phyloP scores from a whole-genome alignment of 2,888 invertebrate species.

The Ryuthela nishihirai region DNA sequence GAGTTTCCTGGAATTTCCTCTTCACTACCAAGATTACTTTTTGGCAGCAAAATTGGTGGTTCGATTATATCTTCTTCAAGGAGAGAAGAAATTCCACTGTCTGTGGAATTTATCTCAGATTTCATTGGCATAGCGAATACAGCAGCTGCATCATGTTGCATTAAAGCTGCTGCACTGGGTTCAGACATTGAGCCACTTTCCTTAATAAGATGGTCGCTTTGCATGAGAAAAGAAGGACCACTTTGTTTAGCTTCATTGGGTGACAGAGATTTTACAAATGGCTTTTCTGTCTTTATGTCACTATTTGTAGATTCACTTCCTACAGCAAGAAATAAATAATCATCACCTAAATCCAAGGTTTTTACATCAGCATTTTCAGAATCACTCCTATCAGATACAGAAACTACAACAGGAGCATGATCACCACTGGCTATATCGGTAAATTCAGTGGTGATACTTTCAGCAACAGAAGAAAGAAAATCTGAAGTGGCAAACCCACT shows the following conservation, averaged over 20 bases:
- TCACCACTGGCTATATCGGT: conserved; percentile 27
- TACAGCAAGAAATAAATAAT: conserved; percentile 20
- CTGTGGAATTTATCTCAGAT: background rate
- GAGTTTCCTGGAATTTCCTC: conserved; percentile 8
- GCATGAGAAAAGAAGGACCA: no score
- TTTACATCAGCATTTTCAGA: conserved; percentile 8
- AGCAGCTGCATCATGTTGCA: conserved; percentile 1
- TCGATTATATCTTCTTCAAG: conserved; percentile 30
- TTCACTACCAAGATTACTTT: conserved; percentile 2
- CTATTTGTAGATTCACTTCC: conserved; percentile 7
- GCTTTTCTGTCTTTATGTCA: no score
- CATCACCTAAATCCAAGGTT: conserved; percentile 15
- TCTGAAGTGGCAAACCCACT: background rate
- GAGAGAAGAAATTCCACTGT: background rate
- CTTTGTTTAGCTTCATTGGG: no score
- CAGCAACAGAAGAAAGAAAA: background rate
- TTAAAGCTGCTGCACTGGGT: no score
- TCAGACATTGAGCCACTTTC: no score
- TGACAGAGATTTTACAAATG: no score
- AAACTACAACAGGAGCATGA: conserved; percentile 4
- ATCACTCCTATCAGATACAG: conserved; percentile 3
- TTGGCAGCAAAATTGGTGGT: conserved; percentile 30
- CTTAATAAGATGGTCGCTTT: no score
- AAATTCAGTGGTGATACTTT: conserved; percentile 9
- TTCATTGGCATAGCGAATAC: background rate